Base-by-base conservation (phyloP, 2,888 invertebrate species). In the Ochropacha duplaris region DNA sequence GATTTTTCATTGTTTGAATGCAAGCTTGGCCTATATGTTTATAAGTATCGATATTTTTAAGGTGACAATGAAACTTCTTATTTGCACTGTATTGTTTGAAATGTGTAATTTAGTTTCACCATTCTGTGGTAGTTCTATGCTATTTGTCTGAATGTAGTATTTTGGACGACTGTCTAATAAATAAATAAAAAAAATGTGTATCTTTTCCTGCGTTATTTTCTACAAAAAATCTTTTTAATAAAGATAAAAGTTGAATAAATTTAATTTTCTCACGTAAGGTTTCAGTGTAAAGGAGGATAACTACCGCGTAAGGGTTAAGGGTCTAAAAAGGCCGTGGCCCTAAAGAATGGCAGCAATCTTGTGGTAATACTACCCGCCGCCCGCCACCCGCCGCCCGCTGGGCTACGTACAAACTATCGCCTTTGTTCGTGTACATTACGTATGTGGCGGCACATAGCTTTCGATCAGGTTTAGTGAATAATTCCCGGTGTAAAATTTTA, bases 261-360 rank as follows among this genome's bases (percentile, higher is more conserved):
- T 73, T 72, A 78, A 81, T 76, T 75, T 78, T 77, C 77, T 78
- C 75, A 71, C 77, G 79, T 61, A 70, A 72, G 74, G 73, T 67
- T 72, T 68, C 67, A 69, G 76, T 71, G 71, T 69, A 65, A 60
- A 34, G 64, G 62, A 54, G 49, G 52, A 55, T 31, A 31, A 34
- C 44, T 44, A 44, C 66, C 57, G 55, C 64, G 65, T 71, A 69
- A 71, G 72, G 71, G 71, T 71, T 69, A 65, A 76, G 79, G 81
- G 79, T 79, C 70, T 76, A 76, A 78, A 76, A 72, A 19, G 44
- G 74, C 68, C 64, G 68, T 66, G 73, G 73, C 74, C 82, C 82
- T 80, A 75, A 88, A 87, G 87, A 88, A 87, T 87, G 87, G 79
- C 73, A 78, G 84, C 84, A 83, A 87, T 88, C 88, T 87, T 88